Base-by-base conservation (phyloP, 1,140 invertebrate genomes). In the Phocides pigmalion region DNA sequence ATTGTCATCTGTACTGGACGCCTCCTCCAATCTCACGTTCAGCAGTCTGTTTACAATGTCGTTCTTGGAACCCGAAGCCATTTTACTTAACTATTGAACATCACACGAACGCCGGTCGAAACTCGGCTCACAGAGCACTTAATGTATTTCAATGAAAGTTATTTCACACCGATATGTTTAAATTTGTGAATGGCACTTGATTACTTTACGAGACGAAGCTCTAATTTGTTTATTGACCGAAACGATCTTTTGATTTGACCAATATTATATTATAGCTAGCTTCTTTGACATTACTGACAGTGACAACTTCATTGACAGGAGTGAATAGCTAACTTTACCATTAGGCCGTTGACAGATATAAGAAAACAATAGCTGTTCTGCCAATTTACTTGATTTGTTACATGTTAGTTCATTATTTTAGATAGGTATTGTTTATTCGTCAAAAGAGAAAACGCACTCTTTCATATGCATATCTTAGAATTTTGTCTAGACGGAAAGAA, bases 1-100 rank as follows among this genome's bases (percentile, higher is more conserved):
- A 17, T 64, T 49, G 8, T 91, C 87, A 0, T 88, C 81, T 0
- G 77, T 82, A 11, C 69, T 79, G 0, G 68, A 79, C 0, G 66
- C 79, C 15, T 85, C 82, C 1, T 84, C 87, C 14, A 89, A 59
- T 49, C 79, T 75, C 32, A 84, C 70, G 69, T 87, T 89, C 28
- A 82, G 58, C 42, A 89, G 54, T 71, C 86, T 82, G 68, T 82
- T 82, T 28, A 85, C 81, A 63, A 90, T 74, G 65, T 89, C 84
- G 75, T 91, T 91, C 64, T 87, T 86, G 17, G 84, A 87, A 44
- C 80, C 82, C 64, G 88, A 89, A 77, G 88, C 84, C 88, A 90
- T 84, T 51, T 17, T 62, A 61, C 5, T 74, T 76, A 77, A 58
- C 66, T 74, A 65, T 62, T 42, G 54, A 61, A 68, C 84, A 85